Conservation (phyloP, 2,888 invertebrate genomes). For the Acheta domesticus region DNA sequence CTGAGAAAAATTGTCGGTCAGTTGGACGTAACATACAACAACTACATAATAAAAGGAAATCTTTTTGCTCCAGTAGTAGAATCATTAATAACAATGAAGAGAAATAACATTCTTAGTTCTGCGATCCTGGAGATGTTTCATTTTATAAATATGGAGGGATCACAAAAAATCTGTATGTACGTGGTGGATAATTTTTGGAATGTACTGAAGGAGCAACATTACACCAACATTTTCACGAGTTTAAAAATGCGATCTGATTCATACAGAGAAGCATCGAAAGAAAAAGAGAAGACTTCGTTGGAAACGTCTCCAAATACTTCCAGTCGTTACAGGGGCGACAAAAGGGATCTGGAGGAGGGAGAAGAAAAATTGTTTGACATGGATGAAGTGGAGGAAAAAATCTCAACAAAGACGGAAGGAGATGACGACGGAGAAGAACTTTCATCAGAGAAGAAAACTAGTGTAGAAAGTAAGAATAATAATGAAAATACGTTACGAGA, state of each 20-base stretch:
- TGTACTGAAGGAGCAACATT: neutral
- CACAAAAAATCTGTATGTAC: neutral
- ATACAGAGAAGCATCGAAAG: neutral
- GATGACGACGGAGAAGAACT: too few relatives aligned
- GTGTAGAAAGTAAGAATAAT: too few relatives aligned
- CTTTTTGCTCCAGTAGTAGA: neutral
- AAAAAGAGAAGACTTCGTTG: neutral
- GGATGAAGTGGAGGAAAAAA: neutral
- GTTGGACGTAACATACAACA: neutral
- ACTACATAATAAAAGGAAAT: neutral
- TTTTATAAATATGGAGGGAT: neutral
- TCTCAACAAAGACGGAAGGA: too few relatives aligned
- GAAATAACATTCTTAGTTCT: neutral
- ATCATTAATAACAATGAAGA: neutral
- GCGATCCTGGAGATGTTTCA: neutral
- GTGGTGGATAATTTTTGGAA: neutral
- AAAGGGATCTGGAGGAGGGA: neutral
- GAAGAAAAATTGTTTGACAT: neutral
- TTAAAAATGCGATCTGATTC: neutral
- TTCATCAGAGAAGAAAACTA: too few relatives aligned
- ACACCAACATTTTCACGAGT: neutral
- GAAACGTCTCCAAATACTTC: neutral
- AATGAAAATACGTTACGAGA: too few relatives aligned
- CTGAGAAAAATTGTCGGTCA: neutral
- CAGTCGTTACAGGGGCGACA: neutral